Evolutionary conservation across 2,113 vertebrate species (phyloP).

Genomic region (Aldabrachelys gigantea): DNA sequence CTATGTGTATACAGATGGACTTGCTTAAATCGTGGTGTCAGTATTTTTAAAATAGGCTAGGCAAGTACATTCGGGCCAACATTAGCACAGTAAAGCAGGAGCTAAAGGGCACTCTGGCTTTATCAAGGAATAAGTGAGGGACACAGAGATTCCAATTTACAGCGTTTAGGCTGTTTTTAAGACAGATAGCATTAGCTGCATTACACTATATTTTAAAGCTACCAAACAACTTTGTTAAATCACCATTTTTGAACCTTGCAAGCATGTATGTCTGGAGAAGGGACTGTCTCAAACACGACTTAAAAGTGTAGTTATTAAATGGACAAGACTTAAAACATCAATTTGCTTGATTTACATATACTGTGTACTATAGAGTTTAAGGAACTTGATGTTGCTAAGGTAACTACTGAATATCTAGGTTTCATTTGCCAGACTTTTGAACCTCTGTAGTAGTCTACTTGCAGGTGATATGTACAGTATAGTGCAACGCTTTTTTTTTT

Average conservation of each 20-base stretch:
- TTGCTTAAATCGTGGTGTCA: background rate
- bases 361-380: background rate
- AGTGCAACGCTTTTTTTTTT: background rate
- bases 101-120: background rate
- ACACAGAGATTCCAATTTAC: background rate
- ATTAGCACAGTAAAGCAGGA: background rate
- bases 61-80: fast-evolving
- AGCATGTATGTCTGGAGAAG: background rate
- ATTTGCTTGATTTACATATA: background rate
- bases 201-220: fast-evolving
- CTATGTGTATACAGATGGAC: background rate
- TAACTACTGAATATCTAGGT: background rate
- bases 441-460: background rate
- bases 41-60: background rate
- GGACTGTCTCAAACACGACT: background rate
- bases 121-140: background rate
- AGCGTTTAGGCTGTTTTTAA: background rate
- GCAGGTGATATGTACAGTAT: background rate
- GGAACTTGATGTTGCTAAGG: background rate
- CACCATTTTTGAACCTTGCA: background rate
- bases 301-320: background rate
- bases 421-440: background rate
- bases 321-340: background rate
- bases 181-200: too few species aligned
- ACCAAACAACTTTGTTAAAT: too few species aligned